Percentiles rank a stretch among this genome's conserved stretches.
Evolutionary conservation across 2,113 vertebrate species (phyloP).

Genomic region (Holacanthus passer): DNA sequence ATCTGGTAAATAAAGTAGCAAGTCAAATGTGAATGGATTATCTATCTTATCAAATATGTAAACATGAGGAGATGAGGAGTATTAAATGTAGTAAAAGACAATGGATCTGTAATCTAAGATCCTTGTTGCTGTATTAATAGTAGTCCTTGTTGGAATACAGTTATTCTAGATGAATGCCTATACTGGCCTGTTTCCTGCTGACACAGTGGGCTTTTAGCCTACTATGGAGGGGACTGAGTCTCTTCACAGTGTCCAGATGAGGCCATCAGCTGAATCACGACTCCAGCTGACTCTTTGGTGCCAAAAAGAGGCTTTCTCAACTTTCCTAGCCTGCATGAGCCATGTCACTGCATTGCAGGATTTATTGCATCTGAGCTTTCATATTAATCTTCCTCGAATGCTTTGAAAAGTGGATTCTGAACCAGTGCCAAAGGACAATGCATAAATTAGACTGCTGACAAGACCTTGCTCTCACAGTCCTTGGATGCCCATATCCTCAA

Average conservation of each 20-base stretch:
- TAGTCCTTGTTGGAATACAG: neutral
- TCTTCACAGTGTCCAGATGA: conserved; percentile 13
- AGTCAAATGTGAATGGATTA: neutral
- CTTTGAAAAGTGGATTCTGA: conserved; percentile 47
- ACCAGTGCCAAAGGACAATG: conserved; percentile 34
- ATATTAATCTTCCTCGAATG: conserved; percentile 48
- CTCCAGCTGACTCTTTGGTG: conserved; percentile 30
- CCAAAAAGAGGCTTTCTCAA: conserved; percentile 30
- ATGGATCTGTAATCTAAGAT: neutral
- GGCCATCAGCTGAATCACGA: conserved; percentile 19
- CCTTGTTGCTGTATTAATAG: neutral
- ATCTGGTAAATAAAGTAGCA: neutral
- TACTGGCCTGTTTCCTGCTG: neutral
- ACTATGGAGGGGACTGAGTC: conserved; percentile 3
- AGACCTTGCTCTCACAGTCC: conserved; percentile 31
- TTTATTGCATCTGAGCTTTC: conserved; percentile 56
- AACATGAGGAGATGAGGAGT: neutral
- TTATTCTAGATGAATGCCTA: neutral
- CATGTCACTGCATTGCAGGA: conserved; percentile 26
- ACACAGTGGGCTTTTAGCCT: neutral
- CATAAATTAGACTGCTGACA: conserved; percentile 54
- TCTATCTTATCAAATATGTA: neutral
- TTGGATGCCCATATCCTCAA: conserved; percentile 25
- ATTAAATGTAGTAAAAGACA: neutral
- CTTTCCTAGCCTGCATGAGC: neutral